Evolutionary conservation across 2,888 invertebrate species (phyloP).

Genomic region (Pyrrhosoma nymphula): DNA sequence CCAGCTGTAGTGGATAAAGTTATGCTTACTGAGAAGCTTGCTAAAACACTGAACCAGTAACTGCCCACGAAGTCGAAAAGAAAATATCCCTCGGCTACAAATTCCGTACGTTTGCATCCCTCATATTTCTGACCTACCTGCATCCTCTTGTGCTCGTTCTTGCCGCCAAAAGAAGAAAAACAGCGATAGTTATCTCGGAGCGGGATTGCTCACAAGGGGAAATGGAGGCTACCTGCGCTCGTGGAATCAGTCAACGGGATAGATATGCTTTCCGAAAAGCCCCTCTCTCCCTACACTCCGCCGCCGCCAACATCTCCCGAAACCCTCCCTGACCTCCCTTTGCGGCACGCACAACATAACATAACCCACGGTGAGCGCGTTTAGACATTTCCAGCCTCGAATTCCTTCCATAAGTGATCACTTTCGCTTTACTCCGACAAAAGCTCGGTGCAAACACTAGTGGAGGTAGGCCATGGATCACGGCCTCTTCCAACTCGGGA

Average conservation of each 20-base stretch:
- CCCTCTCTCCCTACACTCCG: neutral
- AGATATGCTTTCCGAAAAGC: neutral
- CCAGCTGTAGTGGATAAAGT: too few relatives aligned
- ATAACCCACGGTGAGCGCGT: neutral
- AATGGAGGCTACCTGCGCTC: neutral
- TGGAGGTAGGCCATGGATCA: neutral
- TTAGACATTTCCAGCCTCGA: constrained; percentile 11
- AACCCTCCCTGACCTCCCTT: neutral
- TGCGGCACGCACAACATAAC: neutral
- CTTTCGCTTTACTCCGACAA: constrained; percentile 10
- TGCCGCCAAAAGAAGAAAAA: constrained; percentile 34
- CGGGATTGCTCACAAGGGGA: neutral
- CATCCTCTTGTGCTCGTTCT: neutral
- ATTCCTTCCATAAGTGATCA: constrained; percentile 4
- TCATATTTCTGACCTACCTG: neutral
- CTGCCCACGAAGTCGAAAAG: neutral
- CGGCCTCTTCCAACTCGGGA: neutral
- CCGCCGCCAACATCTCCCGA: neutral
- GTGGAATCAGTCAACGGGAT: constrained; percentile 28
- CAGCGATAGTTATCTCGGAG: constrained; percentile 27
- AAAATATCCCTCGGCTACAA: neutral
- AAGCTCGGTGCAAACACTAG: neutral
- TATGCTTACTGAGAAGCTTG: too few relatives aligned
- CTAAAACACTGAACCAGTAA: neutral
- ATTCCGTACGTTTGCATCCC: constrained; percentile 33